A percentile compares a stretch with the other conserved stretches of the same genome.
phyloP scores from a whole-genome alignment of 1,140 invertebrate genomes.

The Pomacea maculata region DNA sequence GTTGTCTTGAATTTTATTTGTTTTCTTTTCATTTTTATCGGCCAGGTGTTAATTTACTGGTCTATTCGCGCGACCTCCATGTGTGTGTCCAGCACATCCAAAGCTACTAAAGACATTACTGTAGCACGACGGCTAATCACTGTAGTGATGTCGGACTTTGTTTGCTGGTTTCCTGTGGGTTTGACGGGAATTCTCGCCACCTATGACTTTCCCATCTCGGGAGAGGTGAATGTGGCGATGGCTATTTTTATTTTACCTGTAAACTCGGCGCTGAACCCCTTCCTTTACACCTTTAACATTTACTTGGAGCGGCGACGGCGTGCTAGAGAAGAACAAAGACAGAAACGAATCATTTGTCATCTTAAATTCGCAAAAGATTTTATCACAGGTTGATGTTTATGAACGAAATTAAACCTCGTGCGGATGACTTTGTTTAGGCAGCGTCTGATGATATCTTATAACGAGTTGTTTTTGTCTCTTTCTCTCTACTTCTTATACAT shows the following conservation, averaged over 20 bases:
- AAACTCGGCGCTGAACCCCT: conserved; percentile 32
- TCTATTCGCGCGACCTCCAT: background rate
- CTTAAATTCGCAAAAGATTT: no score
- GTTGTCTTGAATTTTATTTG: conserved; percentile 13
- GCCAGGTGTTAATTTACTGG: conserved; percentile 31
- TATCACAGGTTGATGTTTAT: no score
- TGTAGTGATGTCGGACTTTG: conserved; percentile 18
- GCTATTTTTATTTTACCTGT: conserved; percentile 33
- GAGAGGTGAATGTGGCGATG: conserved; percentile 67
- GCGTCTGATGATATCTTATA: no score
- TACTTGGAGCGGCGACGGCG: background rate
- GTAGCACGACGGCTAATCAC: conserved; percentile 9
- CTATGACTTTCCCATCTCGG: background rate
- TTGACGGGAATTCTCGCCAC: conserved; percentile 4
- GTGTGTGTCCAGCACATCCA: background rate
- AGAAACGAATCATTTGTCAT: no score
- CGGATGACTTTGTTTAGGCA: no score
- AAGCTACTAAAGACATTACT: background rate
- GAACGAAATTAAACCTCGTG: no score
- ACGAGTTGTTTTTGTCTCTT: no score
- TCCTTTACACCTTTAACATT: conserved; percentile 25
- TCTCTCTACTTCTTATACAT: no score
- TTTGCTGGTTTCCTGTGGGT: conserved; percentile 25
- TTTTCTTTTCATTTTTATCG: conserved; percentile 26
- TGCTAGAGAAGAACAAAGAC: no score